Percentiles rank a stretch among this genome's conserved stretches.
These are phyloP conservation scores for Manis javanica DNA, from an alignment of 2,797 vertebrate genomes.

Conservation along the genomic window DNA sequence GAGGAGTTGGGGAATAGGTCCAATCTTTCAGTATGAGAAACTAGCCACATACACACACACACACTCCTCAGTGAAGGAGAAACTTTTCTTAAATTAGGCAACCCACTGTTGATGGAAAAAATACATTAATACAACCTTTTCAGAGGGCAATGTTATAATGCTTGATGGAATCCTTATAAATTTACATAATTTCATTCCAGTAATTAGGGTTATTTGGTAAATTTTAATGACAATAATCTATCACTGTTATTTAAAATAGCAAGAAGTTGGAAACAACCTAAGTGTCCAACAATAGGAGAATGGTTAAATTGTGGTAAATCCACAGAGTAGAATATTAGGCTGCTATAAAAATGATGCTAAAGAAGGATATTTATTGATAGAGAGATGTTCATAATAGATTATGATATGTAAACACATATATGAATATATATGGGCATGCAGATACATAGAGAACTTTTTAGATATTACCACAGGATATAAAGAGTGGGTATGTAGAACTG, in stretches of 20 bases:
- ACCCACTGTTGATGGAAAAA: slow-evolving; percentile 4
- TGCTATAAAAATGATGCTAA: slow-evolving; percentile 20
- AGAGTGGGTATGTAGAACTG: not conserved
- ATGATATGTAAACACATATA: slow-evolving; percentile 16
- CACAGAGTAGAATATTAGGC: not conserved
- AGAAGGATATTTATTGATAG: slow-evolving; percentile 42
- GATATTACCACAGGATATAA: not conserved
- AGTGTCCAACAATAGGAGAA: not conserved
- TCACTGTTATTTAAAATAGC: slow-evolving; percentile 37
- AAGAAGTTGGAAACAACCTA: slow-evolving; percentile 34
- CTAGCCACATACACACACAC: not conserved
- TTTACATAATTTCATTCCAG: slow-evolving; percentile 39
- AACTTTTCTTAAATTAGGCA: slow-evolving; percentile 23
- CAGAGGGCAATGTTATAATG: slow-evolving; percentile 31
- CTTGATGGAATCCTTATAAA: slow-evolving; percentile 48
- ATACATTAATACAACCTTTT: slow-evolving; percentile 14
- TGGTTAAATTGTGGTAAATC: slow-evolving; percentile 31
- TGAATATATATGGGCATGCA: not conserved
- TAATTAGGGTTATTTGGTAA: slow-evolving; percentile 10
- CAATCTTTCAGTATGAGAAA: slow-evolving; percentile 1
- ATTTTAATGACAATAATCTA: slow-evolving; percentile 39
- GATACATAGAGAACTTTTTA: not conserved
- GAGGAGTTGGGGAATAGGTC: not conserved
- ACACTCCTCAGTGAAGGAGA: not conserved
- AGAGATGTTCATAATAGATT: slow-evolving; percentile 25